Conservation (phyloP, 2,113 vertebrate genomes). For the Hepsetus odoe region DNA sequence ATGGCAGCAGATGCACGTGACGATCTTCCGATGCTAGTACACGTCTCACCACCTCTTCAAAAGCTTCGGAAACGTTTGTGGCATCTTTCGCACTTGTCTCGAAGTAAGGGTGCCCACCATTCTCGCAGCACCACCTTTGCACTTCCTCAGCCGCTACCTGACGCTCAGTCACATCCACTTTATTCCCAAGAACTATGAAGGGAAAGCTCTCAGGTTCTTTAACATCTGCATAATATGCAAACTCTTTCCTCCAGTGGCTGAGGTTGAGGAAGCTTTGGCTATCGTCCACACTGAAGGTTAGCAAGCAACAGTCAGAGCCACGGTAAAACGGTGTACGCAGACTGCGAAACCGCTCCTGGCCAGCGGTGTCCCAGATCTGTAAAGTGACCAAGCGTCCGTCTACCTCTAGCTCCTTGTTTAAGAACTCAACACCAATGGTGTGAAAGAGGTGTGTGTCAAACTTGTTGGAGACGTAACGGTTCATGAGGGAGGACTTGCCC, state of each 20-base stretch:
- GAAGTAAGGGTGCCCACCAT: conserved; percentile 92
- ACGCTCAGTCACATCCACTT: conserved; percentile 87
- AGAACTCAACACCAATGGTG: conserved; percentile 95
- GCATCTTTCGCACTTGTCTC: conserved; percentile 96
- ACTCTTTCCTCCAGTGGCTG: conserved; percentile 97
- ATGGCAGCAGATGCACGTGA: conserved; percentile 85
- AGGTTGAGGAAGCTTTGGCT: conserved; percentile 93
- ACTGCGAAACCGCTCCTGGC: conserved; percentile 95
- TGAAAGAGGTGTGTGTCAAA: conserved; percentile 95
- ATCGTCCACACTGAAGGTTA: conserved; percentile 94
- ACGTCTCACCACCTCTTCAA: conserved; percentile 91
- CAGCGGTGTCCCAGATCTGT: conserved; percentile 98
- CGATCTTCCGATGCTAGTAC: conserved; percentile 85
- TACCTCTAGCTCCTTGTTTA: conserved; percentile 96
- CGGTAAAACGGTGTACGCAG: conserved; percentile 95
- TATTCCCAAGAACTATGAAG: conserved; percentile 94
- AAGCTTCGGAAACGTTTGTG: conserved; percentile 89
- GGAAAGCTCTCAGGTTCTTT: conserved; percentile 92
- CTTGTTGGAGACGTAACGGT: conserved; percentile 95
- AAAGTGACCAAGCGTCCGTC: conserved; percentile 91
- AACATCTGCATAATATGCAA: conserved; percentile 92
- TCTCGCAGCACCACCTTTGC: conserved; percentile 89
- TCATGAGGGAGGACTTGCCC: conserved; percentile 98
- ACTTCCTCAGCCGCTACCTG: conserved; percentile 91
- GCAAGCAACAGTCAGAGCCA: conserved; percentile 95